Evolutionary conservation across 92 coral and sea anemone genomes (phyloP).

Genomic region (Epizoanthus fatuus): DNA sequence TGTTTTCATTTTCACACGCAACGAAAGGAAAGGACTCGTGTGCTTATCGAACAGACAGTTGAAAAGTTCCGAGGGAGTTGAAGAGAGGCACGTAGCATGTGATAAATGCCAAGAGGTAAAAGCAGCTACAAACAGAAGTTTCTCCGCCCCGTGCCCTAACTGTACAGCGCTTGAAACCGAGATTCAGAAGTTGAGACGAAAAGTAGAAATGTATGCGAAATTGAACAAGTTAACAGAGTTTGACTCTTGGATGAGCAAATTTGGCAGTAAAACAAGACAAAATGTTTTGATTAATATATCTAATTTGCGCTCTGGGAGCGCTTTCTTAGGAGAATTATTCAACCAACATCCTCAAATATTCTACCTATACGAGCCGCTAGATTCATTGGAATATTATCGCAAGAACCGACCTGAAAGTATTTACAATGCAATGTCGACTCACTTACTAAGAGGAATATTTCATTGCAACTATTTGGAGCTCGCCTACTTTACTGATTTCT

Average conservation of each 20-base stretch:
- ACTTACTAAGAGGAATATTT: slow-evolving; percentile 83
- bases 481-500: slow-evolving; percentile 81
- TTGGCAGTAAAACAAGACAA: slow-evolving; percentile 90
- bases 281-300: slow-evolving; percentile 85
- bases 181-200: slow-evolving; percentile 54
- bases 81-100: slow-evolving; percentile 25
- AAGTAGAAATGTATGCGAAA: slow-evolving; percentile 74
- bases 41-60: slow-evolving; percentile 42
- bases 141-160: slow-evolving; percentile 28
- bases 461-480: slow-evolving; percentile 88
- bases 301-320: slow-evolving; percentile 82
- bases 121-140: not conserved
- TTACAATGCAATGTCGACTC: slow-evolving; percentile 91
- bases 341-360: slow-evolving; percentile 91
- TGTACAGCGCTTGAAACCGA: slow-evolving; percentile 50
- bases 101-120: slow-evolving; percentile 22
- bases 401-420: slow-evolving; percentile 92
- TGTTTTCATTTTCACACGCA: slow-evolving; percentile 47
- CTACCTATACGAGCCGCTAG: slow-evolving; percentile 86
- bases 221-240: slow-evolving; percentile 81
- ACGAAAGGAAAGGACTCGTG: slow-evolving; percentile 10
- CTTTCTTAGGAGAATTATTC: slow-evolving; percentile 92
- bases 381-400: slow-evolving; percentile 80
- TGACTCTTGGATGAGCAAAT: slow-evolving; percentile 84
- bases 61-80: slow-evolving; percentile 36